Evolutionary conservation across 2,113 vertebrate species (phyloP).

Genomic region (Zonotrichia leucophrys): DNA sequence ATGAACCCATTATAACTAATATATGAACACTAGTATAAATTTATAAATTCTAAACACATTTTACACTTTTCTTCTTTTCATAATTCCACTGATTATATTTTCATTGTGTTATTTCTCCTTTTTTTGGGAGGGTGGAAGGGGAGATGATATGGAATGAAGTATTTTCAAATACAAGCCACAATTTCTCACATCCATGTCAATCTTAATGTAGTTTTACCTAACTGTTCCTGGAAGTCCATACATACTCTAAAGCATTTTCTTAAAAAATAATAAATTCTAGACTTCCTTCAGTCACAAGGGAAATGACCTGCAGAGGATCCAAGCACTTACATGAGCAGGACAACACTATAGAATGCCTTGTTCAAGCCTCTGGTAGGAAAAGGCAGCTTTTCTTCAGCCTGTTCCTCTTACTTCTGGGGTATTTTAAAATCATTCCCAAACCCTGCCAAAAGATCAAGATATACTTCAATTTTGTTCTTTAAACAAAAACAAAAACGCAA

Average conservation of each 20-base stretch:
- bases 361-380: neutral
- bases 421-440: neutral
- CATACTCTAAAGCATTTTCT: neutral
- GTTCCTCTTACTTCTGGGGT: neutral
- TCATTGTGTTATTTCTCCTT: neutral
- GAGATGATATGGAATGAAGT: rapidly evolving
- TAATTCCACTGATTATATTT: neutral
- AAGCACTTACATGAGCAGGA: neutral
- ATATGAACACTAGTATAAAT: neutral
- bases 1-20: neutral
- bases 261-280: neutral
- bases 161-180: neutral
- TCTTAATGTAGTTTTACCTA: neutral
- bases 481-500: neutral
- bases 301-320: neutral
- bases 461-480: neutral
- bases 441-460: neutral
- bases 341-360: neutral
- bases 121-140: rapidly evolving
- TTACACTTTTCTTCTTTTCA: neutral
- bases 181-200: neutral
- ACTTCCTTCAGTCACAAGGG: neutral
- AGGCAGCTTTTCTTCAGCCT: neutral
- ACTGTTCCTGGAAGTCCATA: neutral
- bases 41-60: neutral